Evolutionary conservation across 2,888 invertebrate species (phyloP).

Genomic region (Meganola albula): DNA sequence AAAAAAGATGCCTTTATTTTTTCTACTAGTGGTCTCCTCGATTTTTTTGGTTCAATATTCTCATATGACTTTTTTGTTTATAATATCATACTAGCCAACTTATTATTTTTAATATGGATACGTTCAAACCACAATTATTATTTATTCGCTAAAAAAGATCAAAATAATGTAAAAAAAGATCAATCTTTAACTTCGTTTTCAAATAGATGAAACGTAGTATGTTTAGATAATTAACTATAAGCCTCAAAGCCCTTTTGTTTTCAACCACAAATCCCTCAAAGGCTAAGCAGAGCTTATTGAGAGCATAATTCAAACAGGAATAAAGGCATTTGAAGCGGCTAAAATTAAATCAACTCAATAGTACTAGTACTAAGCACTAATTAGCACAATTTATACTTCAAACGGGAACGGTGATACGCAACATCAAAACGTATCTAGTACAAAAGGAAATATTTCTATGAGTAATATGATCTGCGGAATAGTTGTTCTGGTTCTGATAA

Average conservation of each 20-base stretch:
- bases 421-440: constrained; percentile 28
- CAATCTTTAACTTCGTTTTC: too few species aligned
- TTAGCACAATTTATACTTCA: constrained; percentile 34
- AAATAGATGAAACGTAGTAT: too few species aligned
- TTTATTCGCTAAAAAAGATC: too few species aligned
- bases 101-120: too few species aligned
- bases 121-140: too few species aligned
- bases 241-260: too few species aligned
- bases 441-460: constrained; percentile 26
- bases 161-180: too few species aligned
- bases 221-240: too few species aligned
- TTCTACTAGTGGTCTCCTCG: constrained; percentile 28
- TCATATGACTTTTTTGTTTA: too few species aligned
- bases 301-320: constrained; percentile 24
- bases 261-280: constrained; percentile 9
- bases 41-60: constrained; percentile 23
- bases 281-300: constrained; percentile 17
- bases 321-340: constrained; percentile 23
- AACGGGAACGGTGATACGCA: constrained; percentile 31
- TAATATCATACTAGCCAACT: too few species aligned
- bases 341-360: constrained; percentile 27
- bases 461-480: constrained; percentile 25
- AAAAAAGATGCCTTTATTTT: constrained; percentile 55
- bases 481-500: constrained; percentile 21
- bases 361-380: constrained; percentile 26